Conservation (phyloP, 2,113 vertebrate species). For the Sterna hirundo region DNA sequence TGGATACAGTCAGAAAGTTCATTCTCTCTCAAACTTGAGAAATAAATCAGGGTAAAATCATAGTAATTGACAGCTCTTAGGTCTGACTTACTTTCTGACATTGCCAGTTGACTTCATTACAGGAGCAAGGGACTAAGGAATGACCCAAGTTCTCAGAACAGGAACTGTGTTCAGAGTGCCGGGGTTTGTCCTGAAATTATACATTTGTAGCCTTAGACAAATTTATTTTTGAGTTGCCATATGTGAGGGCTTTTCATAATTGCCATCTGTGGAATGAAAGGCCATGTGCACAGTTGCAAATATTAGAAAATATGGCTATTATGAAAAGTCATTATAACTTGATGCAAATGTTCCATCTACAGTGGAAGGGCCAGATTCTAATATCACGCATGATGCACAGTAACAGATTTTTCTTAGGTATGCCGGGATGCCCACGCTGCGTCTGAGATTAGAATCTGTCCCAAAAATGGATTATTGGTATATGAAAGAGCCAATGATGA, state of each 20-base stretch:
- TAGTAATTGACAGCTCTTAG: background rate
- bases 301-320: background rate
- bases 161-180: background rate
- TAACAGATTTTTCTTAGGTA: conserved; percentile 42
- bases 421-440: background rate
- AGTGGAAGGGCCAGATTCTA: conserved; percentile 36
- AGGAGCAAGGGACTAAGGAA: background rate
- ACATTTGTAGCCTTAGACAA: background rate
- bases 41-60: background rate
- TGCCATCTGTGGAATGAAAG: conserved; percentile 6
- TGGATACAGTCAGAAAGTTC: background rate
- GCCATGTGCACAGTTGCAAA: background rate
- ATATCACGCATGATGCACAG: conserved; percentile 7
- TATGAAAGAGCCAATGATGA: background rate
- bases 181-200: background rate
- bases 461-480: conserved; percentile 14
- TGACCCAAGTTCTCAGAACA: background rate
- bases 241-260: conserved; percentile 6
- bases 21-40: background rate
- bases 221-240: background rate
- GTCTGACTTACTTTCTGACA: background rate
- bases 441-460: conserved; percentile 9
- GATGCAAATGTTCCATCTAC: conserved; percentile 1
- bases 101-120: background rate
- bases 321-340: background rate